phyloP scores from a whole-genome alignment of 2,888 invertebrate genomes.

The Agonopterix arenella region DNA sequence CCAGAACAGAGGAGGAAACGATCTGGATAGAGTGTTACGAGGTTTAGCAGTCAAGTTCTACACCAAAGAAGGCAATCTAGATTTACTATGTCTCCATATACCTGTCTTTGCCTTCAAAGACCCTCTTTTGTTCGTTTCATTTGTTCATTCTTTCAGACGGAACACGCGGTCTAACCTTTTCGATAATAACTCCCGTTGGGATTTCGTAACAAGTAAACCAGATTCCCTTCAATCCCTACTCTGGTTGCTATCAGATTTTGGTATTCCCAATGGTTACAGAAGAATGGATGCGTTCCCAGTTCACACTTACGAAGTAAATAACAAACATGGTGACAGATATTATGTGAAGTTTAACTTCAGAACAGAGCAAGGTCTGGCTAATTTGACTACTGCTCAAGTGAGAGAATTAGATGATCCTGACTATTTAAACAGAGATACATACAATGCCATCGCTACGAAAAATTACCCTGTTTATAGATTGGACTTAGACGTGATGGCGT shows the following conservation, averaged over 20 bases:
- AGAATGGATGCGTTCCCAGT: conserved; percentile 94
- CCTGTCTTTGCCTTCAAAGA: conserved; percentile 93
- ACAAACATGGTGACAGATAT: conserved; percentile 80
- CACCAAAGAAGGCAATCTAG: conserved; percentile 92
- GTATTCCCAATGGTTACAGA: conserved; percentile 91
- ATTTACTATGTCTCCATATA: conserved; percentile 89
- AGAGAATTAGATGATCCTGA: conserved; percentile 85
- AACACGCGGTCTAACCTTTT: conserved; percentile 91
- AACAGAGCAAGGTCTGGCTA: conserved; percentile 90
- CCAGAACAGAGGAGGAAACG: conserved; percentile 89
- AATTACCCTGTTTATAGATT: conserved; percentile 55
- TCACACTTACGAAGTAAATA: conserved; percentile 92
- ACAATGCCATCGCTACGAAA: conserved; percentile 87
- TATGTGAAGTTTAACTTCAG: conserved; percentile 94
- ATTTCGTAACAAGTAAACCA: conserved; percentile 88
- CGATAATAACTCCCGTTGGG: conserved; percentile 92
- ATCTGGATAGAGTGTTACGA: conserved; percentile 88
- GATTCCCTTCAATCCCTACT: conserved; percentile 86
- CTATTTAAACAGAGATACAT: conserved; percentile 86
- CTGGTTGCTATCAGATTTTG: conserved; percentile 89
- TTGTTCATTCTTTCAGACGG: conserved; percentile 92
- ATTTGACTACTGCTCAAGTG: conserved; percentile 80
- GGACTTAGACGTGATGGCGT: conserved; percentile 46
- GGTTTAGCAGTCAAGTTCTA: conserved; percentile 95
- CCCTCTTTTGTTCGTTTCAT: conserved; percentile 87